Conservation (phyloP, 2,113 vertebrate species). For the Anguilla rostrata region DNA sequence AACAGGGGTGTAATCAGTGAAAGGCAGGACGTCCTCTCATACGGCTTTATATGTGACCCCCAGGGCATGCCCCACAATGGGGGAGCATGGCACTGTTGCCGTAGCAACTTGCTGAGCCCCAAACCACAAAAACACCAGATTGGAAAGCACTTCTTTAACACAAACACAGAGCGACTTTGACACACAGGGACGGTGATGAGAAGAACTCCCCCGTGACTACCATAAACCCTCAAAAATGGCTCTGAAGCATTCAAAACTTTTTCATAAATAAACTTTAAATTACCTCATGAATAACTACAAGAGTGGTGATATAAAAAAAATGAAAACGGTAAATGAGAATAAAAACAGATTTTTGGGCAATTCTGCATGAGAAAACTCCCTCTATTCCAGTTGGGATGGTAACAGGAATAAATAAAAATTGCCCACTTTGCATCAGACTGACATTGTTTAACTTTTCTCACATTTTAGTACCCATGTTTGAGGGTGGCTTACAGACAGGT, state of each 20-base stretch:
- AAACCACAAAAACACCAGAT: slow-evolving; percentile 30
- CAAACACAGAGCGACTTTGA: slow-evolving; percentile 50
- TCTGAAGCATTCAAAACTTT: slow-evolving; percentile 2
- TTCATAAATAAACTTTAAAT: background rate
- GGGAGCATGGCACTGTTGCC: slow-evolving; percentile 46
- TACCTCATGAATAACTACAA: background rate
- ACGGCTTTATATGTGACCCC: slow-evolving; percentile 45
- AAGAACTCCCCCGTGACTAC: no score
- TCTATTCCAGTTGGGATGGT: background rate
- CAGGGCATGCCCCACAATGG: slow-evolving; percentile 21
- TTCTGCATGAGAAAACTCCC: background rate
- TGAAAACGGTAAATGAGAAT: background rate
- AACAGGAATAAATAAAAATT: background rate
- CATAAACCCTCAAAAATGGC: no score
- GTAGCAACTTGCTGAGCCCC: slow-evolving; percentile 44
- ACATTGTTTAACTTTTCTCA: background rate
- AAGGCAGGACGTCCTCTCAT: slow-evolving; percentile 48
- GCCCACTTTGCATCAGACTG: background rate
- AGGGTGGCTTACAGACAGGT: background rate
- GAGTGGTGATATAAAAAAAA: background rate
- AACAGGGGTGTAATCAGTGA: slow-evolving; percentile 35
- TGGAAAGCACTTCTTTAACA: slow-evolving; percentile 34
- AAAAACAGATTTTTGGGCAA: no score
- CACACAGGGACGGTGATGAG: slow-evolving; percentile 48
- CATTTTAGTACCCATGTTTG: background rate